Base-by-base conservation (phyloP, 2,888 invertebrate genomes). In the Lordiphosa fenestrarum region DNA sequence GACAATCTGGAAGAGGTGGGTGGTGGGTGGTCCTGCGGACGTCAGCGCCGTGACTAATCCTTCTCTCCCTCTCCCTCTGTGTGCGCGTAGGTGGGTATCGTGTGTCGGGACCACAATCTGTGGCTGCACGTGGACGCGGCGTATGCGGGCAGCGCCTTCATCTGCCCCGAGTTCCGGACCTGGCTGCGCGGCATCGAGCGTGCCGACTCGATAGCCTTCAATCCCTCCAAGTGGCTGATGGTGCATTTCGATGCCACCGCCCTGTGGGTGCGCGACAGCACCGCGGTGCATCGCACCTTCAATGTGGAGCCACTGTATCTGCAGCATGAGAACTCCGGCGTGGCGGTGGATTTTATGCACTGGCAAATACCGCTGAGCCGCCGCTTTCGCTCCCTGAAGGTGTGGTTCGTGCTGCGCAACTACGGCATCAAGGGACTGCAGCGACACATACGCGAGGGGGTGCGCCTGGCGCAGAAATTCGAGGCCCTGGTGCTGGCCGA, bases 41-140 rank as follows among this genome's bases (percentile, higher is more conserved):
- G 19, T 30, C 41, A 41, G 19, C 35, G 19, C 6, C 23, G 10
- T 35, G 36, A 42, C 33, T 62, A 33, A 19, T 13, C 4, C 6
- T 30, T 10, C 2, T 15, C 15, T 15, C 15, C 2, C 15, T 15
- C 15, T 15, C 15, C 2, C 13, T 15, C 15, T 15, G 15, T 33
- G 23, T 23, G 6, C 6, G 6, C 6, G 6, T 39, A 88, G 88
- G 90, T 94, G 15, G 93, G 93, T 0, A 81, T 88, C 6, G 92
- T 94, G 0, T 94, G 97, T 86, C 91, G 93, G 62, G 92, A 93
- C 52, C 96, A 98, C 87, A 93, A 94, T 1, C 90, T 98, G 7
- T 99, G 99, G 98, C 91, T 99, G 42, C 99, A 99, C 86, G 94
- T 98, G 7, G 99, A 99, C 85, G 98, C 99, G 0, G 99, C 99